Conservation (phyloP, 2,888 invertebrate genomes). For the Archaeoteleia sp. region DNA sequence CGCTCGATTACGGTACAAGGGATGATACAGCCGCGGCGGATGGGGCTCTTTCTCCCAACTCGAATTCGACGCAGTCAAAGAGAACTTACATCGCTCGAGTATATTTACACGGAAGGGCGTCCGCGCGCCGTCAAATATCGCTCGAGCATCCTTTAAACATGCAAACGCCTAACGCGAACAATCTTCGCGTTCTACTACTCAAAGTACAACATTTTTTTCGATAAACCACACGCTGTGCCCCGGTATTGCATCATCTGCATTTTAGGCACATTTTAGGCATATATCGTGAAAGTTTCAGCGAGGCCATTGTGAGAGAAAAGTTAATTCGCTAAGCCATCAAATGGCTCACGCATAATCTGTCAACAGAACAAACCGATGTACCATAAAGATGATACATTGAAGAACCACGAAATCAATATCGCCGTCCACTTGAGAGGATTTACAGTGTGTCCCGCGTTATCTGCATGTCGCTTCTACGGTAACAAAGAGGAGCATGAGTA, state of each 20-base stretch:
- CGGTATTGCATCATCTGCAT: too few species aligned
- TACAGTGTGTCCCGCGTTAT: slow-evolving; percentile 8
- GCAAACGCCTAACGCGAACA: slow-evolving; percentile 10
- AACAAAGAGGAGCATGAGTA: slow-evolving; percentile 35
- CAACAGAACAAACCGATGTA: too few species aligned
- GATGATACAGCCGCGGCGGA: slow-evolving; percentile 27
- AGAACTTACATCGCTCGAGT: slow-evolving; percentile 21
- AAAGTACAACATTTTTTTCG: too few species aligned
- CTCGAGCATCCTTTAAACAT: slow-evolving; percentile 5
- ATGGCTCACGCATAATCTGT: too few species aligned
- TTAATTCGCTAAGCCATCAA: too few species aligned
- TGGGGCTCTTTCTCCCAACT: slow-evolving; percentile 17
- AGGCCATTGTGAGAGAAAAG: too few species aligned
- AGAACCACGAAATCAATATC: slow-evolving; percentile 41
- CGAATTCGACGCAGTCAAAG: slow-evolving; percentile 47
- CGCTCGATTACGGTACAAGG: slow-evolving; percentile 57
- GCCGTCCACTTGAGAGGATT: slow-evolving; percentile 47
- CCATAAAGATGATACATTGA: slow-evolving; percentile 40
- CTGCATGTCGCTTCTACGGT: slow-evolving; percentile 5
- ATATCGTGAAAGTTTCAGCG: too few species aligned
- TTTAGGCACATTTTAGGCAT: too few species aligned
- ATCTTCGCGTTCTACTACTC: too few species aligned
- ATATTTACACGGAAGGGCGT: slow-evolving; percentile 41
- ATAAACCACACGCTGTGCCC: too few species aligned
- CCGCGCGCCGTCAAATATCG: neutral